Evolutionary conservation across 2,797 vertebrate species (phyloP), one percentile per base, ranked within the genome.

Genomic region (Tenualosa thibaudeaui): DNA sequence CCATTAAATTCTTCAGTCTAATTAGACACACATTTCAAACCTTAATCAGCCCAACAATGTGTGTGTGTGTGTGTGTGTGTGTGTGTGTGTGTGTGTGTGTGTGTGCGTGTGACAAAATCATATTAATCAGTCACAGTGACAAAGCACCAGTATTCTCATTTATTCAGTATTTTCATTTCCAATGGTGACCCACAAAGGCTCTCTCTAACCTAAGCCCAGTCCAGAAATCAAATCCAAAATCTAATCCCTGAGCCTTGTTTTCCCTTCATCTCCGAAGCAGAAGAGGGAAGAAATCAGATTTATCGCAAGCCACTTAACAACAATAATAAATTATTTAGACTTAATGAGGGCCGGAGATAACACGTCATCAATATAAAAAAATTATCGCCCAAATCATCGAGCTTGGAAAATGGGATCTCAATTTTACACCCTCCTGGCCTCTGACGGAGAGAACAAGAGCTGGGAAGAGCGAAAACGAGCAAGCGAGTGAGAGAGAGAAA

Each of bases 341-440:
- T 43, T 84, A 50, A 56, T 71, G 56, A 82, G 81, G 53, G 31
- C n/a, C 81, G 12, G 15, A 81, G 15, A 46, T 37, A 22, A 78
- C 49, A 49, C 53, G 26, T 40, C 81, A 54, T 49, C 51, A 60
- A 82, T 68, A 46, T 53, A 15, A 62, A 65, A 46, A 71, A 71
- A 71, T 71, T 17, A 71, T 71, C 65, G 65, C 65, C 65, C 37
- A 71, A 71, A 71, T 82, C 81, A 82, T 58, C 81, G 17, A 24
- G 65, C 51, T 54, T 83, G 83, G 26, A 85, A 86, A 86, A 46
- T 49, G 58, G 78, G 81, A 88, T 83, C 87, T 83, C 86, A 85
- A 86, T 84, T 88, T 86, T 37, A 86, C 85, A 88, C 85, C 83
- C 83, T 60, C 83, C 85, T 81, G 60, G 83, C 58, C 84, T 68